Base-by-base conservation (phyloP, 1,140 invertebrate genomes). In the Xylocopa sonorina region DNA sequence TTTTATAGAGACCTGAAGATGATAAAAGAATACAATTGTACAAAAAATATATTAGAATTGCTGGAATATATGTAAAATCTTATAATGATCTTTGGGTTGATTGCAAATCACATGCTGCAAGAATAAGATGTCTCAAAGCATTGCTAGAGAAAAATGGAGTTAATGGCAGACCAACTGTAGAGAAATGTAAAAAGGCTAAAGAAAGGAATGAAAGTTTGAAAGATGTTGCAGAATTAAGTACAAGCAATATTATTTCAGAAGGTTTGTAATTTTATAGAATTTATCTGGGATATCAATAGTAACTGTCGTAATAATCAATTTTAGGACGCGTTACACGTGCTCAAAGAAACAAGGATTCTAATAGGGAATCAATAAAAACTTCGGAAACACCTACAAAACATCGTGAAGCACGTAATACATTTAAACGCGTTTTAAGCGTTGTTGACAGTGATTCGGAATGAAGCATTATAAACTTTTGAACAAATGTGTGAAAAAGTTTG, bases 371-470 rank as follows among this genome's bases (percentile, higher is more conserved):
- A 38, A 43, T 64, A 81, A 32, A 41, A 57, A 18, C 72, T 29
- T 14, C 71, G 24, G 78, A 69, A 24, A 77, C 84, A 12, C 77
- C 87, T 24, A 53, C 76, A 38, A 80, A 80, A 75, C 51, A 74
- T 55, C 82, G 87, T 24, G 88, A 88, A 62, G 34, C 78, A 58
- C 81, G 85, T 24, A 89, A 55, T 50, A 53, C 71, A 2, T 85
- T 75, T 29, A 87, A 88, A 51, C 88, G 86, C 78, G 86, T 91
- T 77, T 83, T 87, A 69, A 84, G 24, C 24, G 81, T 92, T 55
- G 64, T 91, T 48, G 90, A 92, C 58, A 92, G 87, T 75, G 90
- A 92, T 69, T 91, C 89, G 3, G 90, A 92, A 72, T 92, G 86
- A 87, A 79, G 0, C 29, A 0, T 32, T 24, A 53, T 32, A 9